Evolutionary conservation across 2,797 vertebrate genomes (phyloP).

Genomic region (Chrysolophus pictus): DNA sequence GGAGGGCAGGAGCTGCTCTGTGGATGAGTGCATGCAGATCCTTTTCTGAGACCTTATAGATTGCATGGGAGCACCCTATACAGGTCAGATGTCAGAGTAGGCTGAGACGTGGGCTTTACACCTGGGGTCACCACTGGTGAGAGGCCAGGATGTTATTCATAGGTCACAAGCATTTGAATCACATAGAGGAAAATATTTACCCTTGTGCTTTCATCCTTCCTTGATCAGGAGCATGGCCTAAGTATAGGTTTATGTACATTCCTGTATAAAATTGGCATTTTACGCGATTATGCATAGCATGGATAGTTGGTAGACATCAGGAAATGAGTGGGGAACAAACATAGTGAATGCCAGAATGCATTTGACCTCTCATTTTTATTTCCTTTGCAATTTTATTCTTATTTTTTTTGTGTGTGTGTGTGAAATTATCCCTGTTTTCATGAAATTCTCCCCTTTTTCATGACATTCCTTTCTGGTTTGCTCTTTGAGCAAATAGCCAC

Average conservation of each 20-base stretch:
- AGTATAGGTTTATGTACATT: neutral
- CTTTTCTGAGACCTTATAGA: neutral
- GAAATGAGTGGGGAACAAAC: neutral
- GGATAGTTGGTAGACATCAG: neutral
- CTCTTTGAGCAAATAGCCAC: neutral
- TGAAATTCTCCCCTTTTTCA: neutral
- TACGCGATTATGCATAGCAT: neutral
- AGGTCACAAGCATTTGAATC: neutral
- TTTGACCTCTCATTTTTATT: neutral
- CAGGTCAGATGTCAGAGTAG: neutral
- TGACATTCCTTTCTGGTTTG: neutral
- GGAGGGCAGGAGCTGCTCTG: neutral
- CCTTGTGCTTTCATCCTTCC: neutral
- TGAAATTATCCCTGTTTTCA: neutral
- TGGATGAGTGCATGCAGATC: neutral
- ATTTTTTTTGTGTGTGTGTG: too few relatives aligned
- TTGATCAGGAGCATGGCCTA: neutral
- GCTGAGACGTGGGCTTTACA: neutral
- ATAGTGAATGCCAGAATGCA: neutral
- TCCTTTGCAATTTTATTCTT: neutral
- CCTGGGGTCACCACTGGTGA: fast-evolving
- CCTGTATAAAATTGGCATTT: fast-evolving
- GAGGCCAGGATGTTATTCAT: neutral
- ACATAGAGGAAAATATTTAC: neutral
- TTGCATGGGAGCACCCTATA: neutral